These are phyloP conservation scores for Meghimatium bilineatum DNA, from an alignment of 2,888 invertebrate genomes.

Conservation along the genomic window DNA sequence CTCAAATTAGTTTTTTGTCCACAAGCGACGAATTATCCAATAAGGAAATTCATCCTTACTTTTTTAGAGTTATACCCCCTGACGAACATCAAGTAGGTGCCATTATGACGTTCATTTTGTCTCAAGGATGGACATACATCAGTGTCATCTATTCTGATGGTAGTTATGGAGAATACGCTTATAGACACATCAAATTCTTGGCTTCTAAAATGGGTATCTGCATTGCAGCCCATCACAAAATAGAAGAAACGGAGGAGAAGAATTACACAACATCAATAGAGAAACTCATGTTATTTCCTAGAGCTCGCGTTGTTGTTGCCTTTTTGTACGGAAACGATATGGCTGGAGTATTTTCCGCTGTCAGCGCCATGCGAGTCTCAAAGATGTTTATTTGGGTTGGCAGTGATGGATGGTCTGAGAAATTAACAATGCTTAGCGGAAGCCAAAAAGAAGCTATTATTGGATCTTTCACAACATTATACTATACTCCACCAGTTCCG, in stretches of 20 bases:
- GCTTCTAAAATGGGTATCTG: conserved; percentile 35
- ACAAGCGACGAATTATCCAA: conserved; percentile 60
- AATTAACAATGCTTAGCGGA: conserved; percentile 51
- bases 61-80: conserved; percentile 62
- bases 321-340: conserved; percentile 61
- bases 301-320: conserved; percentile 60
- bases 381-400: conserved; percentile 67
- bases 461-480: conserved; percentile 59
- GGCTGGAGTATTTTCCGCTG: conserved; percentile 53
- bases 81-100: conserved; percentile 59
- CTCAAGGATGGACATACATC: conserved; percentile 86
- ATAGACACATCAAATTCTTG: conserved; percentile 38
- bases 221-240: conserved; percentile 32
- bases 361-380: conserved; percentile 43
- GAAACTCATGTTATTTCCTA: conserved; percentile 46
- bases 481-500: conserved; percentile 44
- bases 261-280: conserved; percentile 47
- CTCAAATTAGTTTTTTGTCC: conserved; percentile 60
- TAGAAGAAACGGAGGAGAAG: not conserved
- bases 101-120: conserved; percentile 57
- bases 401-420: conserved; percentile 61
- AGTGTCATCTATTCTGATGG: conserved; percentile 85
- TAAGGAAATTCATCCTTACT: conserved; percentile 57
- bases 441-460: conserved; percentile 56
- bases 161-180: conserved; percentile 63